Evolutionary conservation across 2,888 invertebrate species (phyloP), one percentile per base, ranked within the genome.

Genomic region (Drosophila flavopinicola): DNA sequence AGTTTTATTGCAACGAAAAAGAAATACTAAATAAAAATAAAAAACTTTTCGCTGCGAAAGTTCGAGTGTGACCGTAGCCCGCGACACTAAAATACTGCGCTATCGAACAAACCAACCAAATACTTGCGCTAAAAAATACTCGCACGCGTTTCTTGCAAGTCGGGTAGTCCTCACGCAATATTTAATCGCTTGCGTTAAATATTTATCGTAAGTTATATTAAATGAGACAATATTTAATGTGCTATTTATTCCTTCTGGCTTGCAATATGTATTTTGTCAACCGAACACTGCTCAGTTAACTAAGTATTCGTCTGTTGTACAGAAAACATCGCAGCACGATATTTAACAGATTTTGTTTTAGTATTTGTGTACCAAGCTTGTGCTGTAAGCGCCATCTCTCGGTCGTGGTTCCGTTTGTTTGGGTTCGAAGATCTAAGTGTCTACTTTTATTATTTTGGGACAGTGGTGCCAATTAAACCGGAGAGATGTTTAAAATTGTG

Each of bases 11-110:
- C 48, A 69, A 57, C 7, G 37, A 63, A 64, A 69, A 52, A n/a
- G 47, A 68, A 74, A 68, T 53, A 72, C 58, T 54, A 72, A 73
- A 70, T 57, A 66, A 72, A 72, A 73, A 65, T 75, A 75, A 60
- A 63, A 61, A 63, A 33, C 27, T 68, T 72, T 73, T 73, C 75
- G 56, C 70, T 69, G 60, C 61, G 48, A 75, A 75, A 72, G 75
- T 67, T 67, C 3, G 6, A 56, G 63, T 56, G 68, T 51, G 74
- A 63, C 63, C 72, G 69, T 48, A 58, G 35, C 37, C 35, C 6
- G 11, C 27, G 27, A 74, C 33, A 15, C 44, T 32, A 17, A 60
- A 72, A 72, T 71, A 60, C 70, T 65, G 35, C 58, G 35, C 15
- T 23, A 13, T 24, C 41, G 7, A 10, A 17, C 9, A 17, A n/a